Percentiles rank a stretch among this genome's conserved stretches.
These are phyloP conservation scores for Leptopilina drosophilae DNA, from an alignment of 2,888 invertebrate species.

Conservation along the genomic window DNA sequence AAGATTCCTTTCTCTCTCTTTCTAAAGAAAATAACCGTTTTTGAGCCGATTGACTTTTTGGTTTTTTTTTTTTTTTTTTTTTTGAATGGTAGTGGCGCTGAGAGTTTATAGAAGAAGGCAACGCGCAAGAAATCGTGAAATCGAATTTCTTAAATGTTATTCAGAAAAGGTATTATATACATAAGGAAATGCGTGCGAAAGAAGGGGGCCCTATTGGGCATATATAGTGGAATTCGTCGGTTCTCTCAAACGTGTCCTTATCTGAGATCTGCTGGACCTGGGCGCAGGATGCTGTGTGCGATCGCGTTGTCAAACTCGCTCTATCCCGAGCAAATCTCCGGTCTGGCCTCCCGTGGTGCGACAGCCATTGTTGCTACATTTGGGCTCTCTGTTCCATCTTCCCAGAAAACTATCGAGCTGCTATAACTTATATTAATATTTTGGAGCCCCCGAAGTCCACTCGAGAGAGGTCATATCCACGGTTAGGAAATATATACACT, in stretches of 20 bases:
- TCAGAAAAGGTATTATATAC: slow-evolving; percentile 48
- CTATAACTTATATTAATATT: slow-evolving; percentile 76
- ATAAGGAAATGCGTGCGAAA: slow-evolving; percentile 69
- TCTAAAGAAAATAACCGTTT: too few relatives aligned
- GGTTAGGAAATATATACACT: slow-evolving; percentile 20
- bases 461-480: slow-evolving; percentile 43
- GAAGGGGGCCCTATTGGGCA: slow-evolving; percentile 58
- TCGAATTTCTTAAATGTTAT: slow-evolving; percentile 53
- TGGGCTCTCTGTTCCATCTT: slow-evolving; percentile 57
- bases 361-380: slow-evolving; percentile 68
- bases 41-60: too few relatives aligned
- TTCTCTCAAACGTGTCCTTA: slow-evolving; percentile 71
- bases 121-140: slow-evolving; percentile 24
- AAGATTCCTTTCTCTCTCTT: too few relatives aligned
- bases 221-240: slow-evolving; percentile 61
- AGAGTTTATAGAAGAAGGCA: too few relatives aligned
- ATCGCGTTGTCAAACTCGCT: slow-evolving; percentile 75
- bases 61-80: background rate
- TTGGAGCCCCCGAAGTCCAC: slow-evolving; percentile 62
- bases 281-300: slow-evolving; percentile 62
- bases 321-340: slow-evolving; percentile 72
- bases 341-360: slow-evolving; percentile 71
- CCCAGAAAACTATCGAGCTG: slow-evolving; percentile 70
- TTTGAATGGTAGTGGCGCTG: background rate
- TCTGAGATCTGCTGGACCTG: slow-evolving; percentile 66